Base-by-base conservation (phyloP, 2,113 vertebrate genomes). In the Limnothrissa miodon region DNA sequence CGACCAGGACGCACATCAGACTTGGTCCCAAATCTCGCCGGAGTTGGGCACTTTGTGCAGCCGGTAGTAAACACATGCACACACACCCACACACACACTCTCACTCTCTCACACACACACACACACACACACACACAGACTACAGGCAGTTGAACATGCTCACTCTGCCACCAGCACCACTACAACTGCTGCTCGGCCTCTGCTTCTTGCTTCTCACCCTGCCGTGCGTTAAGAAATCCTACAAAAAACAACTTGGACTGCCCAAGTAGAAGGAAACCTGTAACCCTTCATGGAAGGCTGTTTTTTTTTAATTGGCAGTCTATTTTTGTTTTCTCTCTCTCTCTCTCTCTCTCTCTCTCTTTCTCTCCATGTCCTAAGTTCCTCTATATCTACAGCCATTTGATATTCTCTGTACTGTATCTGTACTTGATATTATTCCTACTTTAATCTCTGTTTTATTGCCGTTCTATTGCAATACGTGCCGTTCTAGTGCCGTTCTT, bases 381-480 rank as follows among this genome's bases (percentile, higher is more conserved):
- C 89, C 84, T 88, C 89, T 90, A 87, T 92, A 90, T 84, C 80
- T 87, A 88, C 82, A 88, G 86, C 86, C 83, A 88, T 88, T 90
- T 90, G 87, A 89, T 94, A 95, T 94, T 94, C 89, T 93, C 89
- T 91, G 92, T 94, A 93, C 91, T 92, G 93, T 90, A 93, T 93
- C 89, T 89, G 93, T 94, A 93, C 93, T 87, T 92, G 89, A 83
- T 94, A 93, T 92, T 92, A 90, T 89, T 91, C 89, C 92, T 95
- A 86, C 87, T 93, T 93, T 93, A 87, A 90, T 87, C 85, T 84
- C 86, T 93, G 90, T 94, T 91, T 88, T 90, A 89, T 93, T 91
- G 92, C 90, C 80, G 90, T 93, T 90, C 89, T 91, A 91, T 91
- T 92, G 92, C 91, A 93, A 91, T 94, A 94, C 90, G 91, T 90